Base-by-base conservation (phyloP, 2,888 invertebrate genomes). In the Plebejus melissa region DNA sequence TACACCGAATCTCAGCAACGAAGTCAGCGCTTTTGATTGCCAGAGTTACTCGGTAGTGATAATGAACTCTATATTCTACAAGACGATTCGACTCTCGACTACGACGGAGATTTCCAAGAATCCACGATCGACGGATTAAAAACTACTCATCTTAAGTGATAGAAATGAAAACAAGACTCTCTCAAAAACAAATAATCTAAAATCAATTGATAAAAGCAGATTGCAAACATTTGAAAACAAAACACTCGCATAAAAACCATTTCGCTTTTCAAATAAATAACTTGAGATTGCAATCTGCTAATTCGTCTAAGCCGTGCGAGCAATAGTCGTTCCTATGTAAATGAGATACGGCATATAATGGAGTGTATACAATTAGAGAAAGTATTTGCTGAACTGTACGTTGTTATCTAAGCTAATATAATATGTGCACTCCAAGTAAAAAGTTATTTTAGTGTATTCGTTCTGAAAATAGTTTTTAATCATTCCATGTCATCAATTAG, bases 351-450 rank as follows among this genome's bases (percentile, higher is more conserved):
- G 79, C 76, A 79, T 77, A 76, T 78, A 79, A 79, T 77, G 16
- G 41, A 36, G 28, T 41, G 46, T 46, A 65, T 7, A 71, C 38
- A 54, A 71, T 69, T 38, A 32, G 11, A 75, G 54, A 22, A 65
- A 65, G 54, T 75, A 75, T 69, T 75, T 36, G 75, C 54, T 50
- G 38, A 46, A 50, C 69, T 57, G 57, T 69, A 50, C 70, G 77
- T 71, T 77, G 79, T 80, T 80, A 82, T 82, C 82, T 77, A 60
- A 69, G 65, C 77, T 83, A 75, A 75, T 70, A 78, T 82, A 83
- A 32, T 32, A 32, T 83, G 82, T 81, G 82, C 80, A 78, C 79
- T 79, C 80, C 79, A 79, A 79, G 81, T 79, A 79, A 83, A 57
- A 69, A 54, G 54, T 75, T 70, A 75, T 70, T 70, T 75, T 75